phyloP scores from a whole-genome alignment of 1,140 invertebrate species.

The Scaptomyza pallida region DNA sequence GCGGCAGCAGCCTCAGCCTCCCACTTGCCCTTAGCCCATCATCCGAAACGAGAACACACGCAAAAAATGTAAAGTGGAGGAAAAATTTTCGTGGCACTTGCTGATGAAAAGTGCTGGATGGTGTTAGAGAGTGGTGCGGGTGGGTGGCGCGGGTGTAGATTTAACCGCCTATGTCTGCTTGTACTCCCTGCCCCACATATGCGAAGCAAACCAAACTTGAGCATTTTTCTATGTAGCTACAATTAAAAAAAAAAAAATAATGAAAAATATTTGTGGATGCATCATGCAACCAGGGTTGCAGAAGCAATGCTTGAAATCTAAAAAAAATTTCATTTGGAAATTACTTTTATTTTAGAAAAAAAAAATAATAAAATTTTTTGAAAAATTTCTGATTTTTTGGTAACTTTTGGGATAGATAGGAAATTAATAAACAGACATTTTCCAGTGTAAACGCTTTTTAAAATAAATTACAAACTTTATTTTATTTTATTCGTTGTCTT shows the following conservation, averaged over 20 bases:
- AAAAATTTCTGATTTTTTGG: too few relatives aligned
- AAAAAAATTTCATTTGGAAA: too few relatives aligned
- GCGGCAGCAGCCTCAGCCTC: slow-evolving; percentile 1
- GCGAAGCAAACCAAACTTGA: slow-evolving; percentile 60
- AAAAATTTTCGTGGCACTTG: slow-evolving; percentile 69
- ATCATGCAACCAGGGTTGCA: slow-evolving; percentile 26
- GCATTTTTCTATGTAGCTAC: slow-evolving; percentile 61
- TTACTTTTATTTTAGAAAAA: background rate
- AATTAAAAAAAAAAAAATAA: slow-evolving; percentile 58
- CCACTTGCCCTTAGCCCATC: slow-evolving; percentile 26
- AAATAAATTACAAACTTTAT: too few relatives aligned
- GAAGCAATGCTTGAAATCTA: background rate
- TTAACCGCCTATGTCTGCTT: slow-evolving; percentile 23
- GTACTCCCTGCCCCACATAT: slow-evolving; percentile 7
- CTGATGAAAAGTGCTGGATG: slow-evolving; percentile 22
- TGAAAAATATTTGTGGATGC: slow-evolving; percentile 19
- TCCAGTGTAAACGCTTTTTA: too few relatives aligned
- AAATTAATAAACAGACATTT: too few relatives aligned
- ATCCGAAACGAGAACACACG: slow-evolving; percentile 62
- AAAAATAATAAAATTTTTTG: background rate
- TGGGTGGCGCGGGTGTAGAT: background rate
- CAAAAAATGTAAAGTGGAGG: slow-evolving; percentile 78
- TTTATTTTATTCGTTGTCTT: too few relatives aligned
- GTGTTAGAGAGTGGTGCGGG: slow-evolving; percentile 10
- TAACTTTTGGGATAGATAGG: too few relatives aligned